A percentile compares a stretch with the other conserved stretches of the same genome.
Conservation (phyloP, 2,888 invertebrate species). For the Agelastica alni region DNA sequence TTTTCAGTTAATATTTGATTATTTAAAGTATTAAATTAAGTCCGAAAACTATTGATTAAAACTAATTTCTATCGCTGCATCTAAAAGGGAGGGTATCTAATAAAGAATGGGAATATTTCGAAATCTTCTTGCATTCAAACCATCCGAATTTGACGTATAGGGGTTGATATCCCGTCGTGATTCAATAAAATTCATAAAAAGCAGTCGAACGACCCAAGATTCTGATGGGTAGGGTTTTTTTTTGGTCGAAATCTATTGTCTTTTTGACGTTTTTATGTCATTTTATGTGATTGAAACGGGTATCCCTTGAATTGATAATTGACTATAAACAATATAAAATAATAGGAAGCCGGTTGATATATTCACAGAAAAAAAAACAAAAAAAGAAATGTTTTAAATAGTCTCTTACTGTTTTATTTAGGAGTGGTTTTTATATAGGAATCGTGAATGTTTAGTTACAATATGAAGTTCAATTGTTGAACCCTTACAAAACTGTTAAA, state of each 20-base stretch:
- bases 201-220: slow-evolving; percentile 32
- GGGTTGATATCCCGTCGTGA: slow-evolving; percentile 39
- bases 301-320: slow-evolving; percentile 42
- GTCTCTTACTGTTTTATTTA: slow-evolving; percentile 1
- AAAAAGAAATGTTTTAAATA: background rate
- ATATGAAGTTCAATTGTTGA: too few species aligned
- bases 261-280: slow-evolving; percentile 45
- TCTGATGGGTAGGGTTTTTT: slow-evolving; percentile 28
- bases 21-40: too few species aligned
- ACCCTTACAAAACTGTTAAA: too few species aligned
- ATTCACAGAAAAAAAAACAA: background rate
- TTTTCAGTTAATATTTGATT: too few species aligned
- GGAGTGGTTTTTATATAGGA: too few species aligned
- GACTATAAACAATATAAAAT: slow-evolving; percentile 38
- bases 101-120: slow-evolving; percentile 20
- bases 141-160: slow-evolving; percentile 36
- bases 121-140: slow-evolving; percentile 21
- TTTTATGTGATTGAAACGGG: slow-evolving; percentile 43
- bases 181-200: slow-evolving; percentile 34
- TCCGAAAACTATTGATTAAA: too few species aligned
- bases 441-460: too few species aligned
- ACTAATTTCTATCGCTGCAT: background rate
- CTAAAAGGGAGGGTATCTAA: slow-evolving; percentile 6
- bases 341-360: slow-evolving; percentile 24
- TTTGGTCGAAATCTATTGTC: slow-evolving; percentile 39